These are phyloP conservation scores for Metridium senile DNA, from an alignment of 92 coral and sea anemone species.

Conservation along the genomic window DNA sequence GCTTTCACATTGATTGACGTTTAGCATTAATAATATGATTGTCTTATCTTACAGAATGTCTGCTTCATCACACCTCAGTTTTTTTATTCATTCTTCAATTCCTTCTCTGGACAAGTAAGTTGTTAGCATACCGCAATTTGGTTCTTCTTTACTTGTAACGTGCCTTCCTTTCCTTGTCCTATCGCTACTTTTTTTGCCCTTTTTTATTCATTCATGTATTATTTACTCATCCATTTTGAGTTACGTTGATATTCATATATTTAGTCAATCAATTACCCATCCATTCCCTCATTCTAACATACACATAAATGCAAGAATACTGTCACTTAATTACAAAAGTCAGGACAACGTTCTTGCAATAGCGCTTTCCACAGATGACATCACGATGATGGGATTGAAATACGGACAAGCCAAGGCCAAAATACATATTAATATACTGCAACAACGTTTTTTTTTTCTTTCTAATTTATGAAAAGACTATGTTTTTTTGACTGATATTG, in stretches of 20 bases:
- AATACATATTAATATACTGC: too few relatives aligned
- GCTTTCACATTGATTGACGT: not conserved
- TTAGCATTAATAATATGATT: not conserved
- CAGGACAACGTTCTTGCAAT: too few relatives aligned
- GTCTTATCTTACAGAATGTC: constrained; percentile 76
- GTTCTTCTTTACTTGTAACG: not conserved
- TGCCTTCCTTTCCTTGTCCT: not conserved
- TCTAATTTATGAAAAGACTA: too few relatives aligned
- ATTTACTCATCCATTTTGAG: not conserved
- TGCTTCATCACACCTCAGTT: constrained; percentile 95
- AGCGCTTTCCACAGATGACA: too few relatives aligned
- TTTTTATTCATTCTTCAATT: constrained; percentile 90
- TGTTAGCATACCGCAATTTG: not conserved
- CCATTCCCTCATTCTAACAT: not conserved
- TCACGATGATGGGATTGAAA: too few relatives aligned
- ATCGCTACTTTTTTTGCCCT: not conserved
- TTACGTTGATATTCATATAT: not conserved
- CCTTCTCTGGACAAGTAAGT: constrained; percentile 95
- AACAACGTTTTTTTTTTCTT: too few relatives aligned
- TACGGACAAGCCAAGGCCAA: too few relatives aligned
- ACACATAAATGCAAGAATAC: too few relatives aligned
- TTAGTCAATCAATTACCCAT: not conserved
- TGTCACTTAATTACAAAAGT: too few relatives aligned
- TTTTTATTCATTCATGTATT: not conserved
- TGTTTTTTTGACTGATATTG: too few relatives aligned